Conservation (phyloP, 2,888 invertebrate species). For the Eledone cirrhosa region DNA sequence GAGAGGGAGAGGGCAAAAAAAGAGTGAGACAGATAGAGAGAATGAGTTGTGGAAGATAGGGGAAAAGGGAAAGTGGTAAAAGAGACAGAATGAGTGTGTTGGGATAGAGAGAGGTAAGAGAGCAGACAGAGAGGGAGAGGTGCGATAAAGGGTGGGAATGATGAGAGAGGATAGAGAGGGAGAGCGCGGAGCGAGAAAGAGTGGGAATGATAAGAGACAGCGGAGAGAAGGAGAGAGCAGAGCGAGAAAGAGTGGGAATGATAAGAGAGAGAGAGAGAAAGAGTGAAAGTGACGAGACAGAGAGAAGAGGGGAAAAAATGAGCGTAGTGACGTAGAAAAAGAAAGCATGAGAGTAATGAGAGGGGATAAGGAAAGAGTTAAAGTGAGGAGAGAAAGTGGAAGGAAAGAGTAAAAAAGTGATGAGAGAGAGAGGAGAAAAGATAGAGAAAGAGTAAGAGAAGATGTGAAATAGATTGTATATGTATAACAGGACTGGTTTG, state of each 20-base stretch:
- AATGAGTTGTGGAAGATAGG: neutral
- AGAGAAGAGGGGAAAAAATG: neutral
- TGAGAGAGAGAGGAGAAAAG: neutral
- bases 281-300: too few relatives aligned
- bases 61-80: neutral
- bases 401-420: neutral
- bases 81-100: neutral
- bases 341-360: neutral
- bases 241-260: too few relatives aligned
- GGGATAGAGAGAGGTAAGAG: neutral
- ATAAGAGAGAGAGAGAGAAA: too few relatives aligned
- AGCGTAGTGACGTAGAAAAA: neutral
- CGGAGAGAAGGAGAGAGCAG: neutral
- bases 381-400: neutral
- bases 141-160: neutral
- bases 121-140: neutral
- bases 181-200: neutral
- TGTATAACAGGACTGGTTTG: too few relatives aligned
- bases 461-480: neutral
- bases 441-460: neutral
- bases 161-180: neutral
- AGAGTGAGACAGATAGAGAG: too few relatives aligned
- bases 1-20: too few relatives aligned
- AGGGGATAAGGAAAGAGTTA: neutral
- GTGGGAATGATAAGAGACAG: neutral